Evolutionary conservation across 2,888 invertebrate genomes (phyloP), one percentile per base, ranked within the genome.

Genomic region (Clunio marinus): DNA sequence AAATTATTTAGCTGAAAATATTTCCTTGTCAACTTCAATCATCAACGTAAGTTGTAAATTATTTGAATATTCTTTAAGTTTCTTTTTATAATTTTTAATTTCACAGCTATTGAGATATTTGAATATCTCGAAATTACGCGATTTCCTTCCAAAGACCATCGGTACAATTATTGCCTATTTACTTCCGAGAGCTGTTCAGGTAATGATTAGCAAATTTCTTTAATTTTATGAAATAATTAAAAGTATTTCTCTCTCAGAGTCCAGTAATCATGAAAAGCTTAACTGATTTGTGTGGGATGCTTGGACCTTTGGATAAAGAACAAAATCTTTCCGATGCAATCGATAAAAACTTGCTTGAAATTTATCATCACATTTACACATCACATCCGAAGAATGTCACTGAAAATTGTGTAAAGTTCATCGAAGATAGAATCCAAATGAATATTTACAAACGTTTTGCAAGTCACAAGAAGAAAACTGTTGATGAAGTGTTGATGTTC

Each of bases 401-500:
- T 25, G 35, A 65, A 37, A 24, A 35, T 69, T 59, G 45, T 69
- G 69, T 72, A 72, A 70, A 15, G 70, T 71, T 65, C 65, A 35
- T 24, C 28, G 37, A 17, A 15, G 65, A 37, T 69, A 41, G 15
- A 37, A 55, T 22, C 10, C 7, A n/a, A 0, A 27, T 58, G 2
- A n/a, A 10, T n/a, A 77, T 4, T n/a, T n/a, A n/a, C n/a, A n/a
- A n/a, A n/a, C n/a, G n/a, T 13, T 22, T 7, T 51, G 2, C 51
- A 5, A 8, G 22, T n/a, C 7, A 57, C 78, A 78, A 76, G 22
- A 13, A 13, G n/a, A 25, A 76, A 76, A 77, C 78, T 0, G 75
- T 78, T 13, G 75, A 77, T 4, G 77, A 80, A 71, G 73, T 80
- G 68, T 73, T 80, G 3, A 75, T 80, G 10, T 77, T 77, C 27